Conservation (phyloP, 1,140 invertebrate species). For the Sitobion miscanthi region DNA sequence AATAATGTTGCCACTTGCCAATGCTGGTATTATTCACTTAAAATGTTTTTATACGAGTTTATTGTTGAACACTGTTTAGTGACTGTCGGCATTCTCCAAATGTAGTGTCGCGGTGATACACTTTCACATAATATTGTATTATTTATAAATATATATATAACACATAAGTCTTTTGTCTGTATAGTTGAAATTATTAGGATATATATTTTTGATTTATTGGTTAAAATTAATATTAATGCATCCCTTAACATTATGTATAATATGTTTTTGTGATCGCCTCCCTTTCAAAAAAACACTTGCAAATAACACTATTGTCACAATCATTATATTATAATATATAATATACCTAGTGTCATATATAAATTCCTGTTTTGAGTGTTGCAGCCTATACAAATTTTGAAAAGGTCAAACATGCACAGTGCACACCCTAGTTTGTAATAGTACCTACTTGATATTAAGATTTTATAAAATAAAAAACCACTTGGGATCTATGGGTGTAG, state of each 20-base stretch:
- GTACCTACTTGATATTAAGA: neutral
- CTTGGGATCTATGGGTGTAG: conserved; percentile 29
- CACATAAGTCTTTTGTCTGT: neutral
- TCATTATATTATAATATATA: neutral
- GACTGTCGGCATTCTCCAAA: neutral
- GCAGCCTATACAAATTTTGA: conserved; percentile 13
- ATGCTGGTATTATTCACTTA: neutral
- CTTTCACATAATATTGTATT: neutral
- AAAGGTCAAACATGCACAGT: conserved; percentile 31
- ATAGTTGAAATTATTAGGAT: neutral
- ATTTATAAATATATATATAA: neutral
- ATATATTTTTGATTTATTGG: neutral
- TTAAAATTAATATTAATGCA: neutral
- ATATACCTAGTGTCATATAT: neutral
- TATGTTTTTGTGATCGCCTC: neutral
- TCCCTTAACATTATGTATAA: neutral
- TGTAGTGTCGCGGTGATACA: neutral
- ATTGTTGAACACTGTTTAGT: neutral
- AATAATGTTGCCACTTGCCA: neutral
- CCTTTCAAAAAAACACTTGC: neutral
- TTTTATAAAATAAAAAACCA: conserved; percentile 6
- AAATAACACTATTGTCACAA: neutral
- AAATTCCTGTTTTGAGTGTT: conserved; percentile 39
- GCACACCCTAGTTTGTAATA: conserved; percentile 26
- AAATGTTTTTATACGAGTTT: neutral